phyloP scores from a whole-genome alignment of 1,140 invertebrate genomes.

The Drosophila biarmipes region DNA sequence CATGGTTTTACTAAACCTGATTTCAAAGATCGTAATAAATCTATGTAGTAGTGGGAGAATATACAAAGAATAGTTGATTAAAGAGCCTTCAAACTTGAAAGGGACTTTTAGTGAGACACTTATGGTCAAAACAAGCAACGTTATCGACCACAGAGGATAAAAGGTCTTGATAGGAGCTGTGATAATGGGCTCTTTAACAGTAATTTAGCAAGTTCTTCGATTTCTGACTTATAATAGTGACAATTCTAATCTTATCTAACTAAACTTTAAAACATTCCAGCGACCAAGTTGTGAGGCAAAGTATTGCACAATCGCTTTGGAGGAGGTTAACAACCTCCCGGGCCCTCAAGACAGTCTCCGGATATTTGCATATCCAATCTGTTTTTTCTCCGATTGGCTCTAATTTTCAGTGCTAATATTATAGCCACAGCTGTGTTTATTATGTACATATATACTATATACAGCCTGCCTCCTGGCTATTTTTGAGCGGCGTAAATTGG shows the following conservation, averaged over 20 bases:
- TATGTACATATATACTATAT: slow-evolving; percentile 13
- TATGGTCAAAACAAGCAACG: too few species aligned
- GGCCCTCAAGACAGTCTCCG: background rate
- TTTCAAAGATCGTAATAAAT: too few species aligned
- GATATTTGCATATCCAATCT: background rate
- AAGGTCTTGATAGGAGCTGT: too few species aligned
- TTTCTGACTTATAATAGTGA: too few species aligned
- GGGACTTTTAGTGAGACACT: too few species aligned
- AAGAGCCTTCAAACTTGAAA: too few species aligned
- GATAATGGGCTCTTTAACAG: too few species aligned
- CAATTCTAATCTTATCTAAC: background rate
- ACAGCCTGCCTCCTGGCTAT: slow-evolving; percentile 38
- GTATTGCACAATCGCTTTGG: background rate
- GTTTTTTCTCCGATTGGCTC: background rate
- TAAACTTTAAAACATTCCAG: background rate
- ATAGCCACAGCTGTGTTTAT: slow-evolving; percentile 9
- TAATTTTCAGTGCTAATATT: slow-evolving; percentile 2
- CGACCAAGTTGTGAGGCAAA: background rate
- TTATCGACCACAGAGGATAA: too few species aligned
- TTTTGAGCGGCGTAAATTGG: slow-evolving; percentile 61
- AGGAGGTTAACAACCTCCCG: background rate
- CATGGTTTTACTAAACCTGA: too few species aligned
- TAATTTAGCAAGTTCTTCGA: too few species aligned
- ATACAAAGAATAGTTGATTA: too few species aligned
- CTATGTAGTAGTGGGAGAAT: too few species aligned